Evolutionary conservation across 2,113 vertebrate species (phyloP).

Genomic region (Maccullochella peelii): DNA sequence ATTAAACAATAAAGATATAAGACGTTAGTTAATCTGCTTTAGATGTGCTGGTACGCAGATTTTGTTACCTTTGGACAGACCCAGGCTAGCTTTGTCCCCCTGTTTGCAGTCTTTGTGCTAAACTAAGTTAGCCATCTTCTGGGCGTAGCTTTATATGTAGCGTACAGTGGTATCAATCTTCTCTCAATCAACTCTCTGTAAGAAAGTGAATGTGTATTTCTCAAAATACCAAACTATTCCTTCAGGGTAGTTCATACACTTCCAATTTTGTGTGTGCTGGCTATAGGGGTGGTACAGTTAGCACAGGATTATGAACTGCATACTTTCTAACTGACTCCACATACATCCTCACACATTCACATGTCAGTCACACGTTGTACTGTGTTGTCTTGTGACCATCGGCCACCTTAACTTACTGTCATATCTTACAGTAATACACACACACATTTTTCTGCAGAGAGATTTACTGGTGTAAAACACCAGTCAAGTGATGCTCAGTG

Average conservation of each 20-base stretch:
- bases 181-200: fast-evolving
- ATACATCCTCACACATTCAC: constrained; percentile 43
- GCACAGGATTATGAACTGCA: constrained; percentile 20
- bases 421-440: constrained; percentile 15
- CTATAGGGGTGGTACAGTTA: not conserved
- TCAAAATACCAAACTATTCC: not conserved
- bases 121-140: not conserved
- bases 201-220: not conserved
- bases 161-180: not conserved
- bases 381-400: constrained; percentile 24
- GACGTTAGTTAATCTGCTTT: not conserved
- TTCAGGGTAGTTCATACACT: not conserved
- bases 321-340: not conserved
- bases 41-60: too few species aligned
- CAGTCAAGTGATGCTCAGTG: constrained; percentile 49
- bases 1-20: not conserved
- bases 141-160: not conserved
- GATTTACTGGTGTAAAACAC: constrained; percentile 8
- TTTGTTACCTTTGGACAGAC: too few species aligned
- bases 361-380: constrained; percentile 28
- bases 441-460: constrained; percentile 2
- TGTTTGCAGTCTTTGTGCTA: not conserved
- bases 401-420: constrained; percentile 38
- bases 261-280: not conserved
- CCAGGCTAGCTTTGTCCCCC: not conserved